Conservation (phyloP, 2,113 vertebrate genomes). For the Nannobrachium achirus region DNA sequence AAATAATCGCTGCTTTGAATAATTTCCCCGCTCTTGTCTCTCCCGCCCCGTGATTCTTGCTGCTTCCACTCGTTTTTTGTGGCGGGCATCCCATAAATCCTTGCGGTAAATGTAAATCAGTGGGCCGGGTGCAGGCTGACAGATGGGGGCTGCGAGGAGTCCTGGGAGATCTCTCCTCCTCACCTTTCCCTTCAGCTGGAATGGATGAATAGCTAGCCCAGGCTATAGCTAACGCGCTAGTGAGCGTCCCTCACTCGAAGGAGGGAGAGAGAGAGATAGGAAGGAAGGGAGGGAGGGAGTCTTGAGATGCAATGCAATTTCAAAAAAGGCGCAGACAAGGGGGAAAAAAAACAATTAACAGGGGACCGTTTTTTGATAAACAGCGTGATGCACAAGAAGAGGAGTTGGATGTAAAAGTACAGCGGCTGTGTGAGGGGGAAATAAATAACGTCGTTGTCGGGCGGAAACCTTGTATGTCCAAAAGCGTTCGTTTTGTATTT, state of each 20-base stretch:
- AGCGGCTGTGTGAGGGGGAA: too few relatives aligned
- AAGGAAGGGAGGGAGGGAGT: too few relatives aligned
- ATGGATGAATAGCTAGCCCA: conserved; percentile 74
- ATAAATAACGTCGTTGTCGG: too few relatives aligned
- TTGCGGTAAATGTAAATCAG: conserved; percentile 81
- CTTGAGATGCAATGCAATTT: conserved; percentile 15
- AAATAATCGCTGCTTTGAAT: conserved; percentile 94
- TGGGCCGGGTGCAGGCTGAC: conserved; percentile 74
- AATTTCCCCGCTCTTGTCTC: conserved; percentile 84
- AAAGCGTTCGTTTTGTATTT: too few relatives aligned
- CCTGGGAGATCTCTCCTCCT: conserved; percentile 81
- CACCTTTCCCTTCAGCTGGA: conserved; percentile 78
- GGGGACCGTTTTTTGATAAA: conserved; percentile 39
- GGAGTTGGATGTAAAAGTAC: conserved; percentile 24
- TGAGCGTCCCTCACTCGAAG: conserved; percentile 50
- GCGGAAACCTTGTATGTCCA: too few relatives aligned
- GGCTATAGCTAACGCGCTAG: conserved; percentile 71
- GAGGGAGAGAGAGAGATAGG: conserved; percentile 43
- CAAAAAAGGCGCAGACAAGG: too few relatives aligned
- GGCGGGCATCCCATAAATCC: conserved; percentile 91
- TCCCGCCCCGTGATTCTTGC: conserved; percentile 86
- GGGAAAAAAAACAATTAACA: conserved; percentile 25
- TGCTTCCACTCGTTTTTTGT: conserved; percentile 93
- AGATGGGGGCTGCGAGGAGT: conserved; percentile 78
- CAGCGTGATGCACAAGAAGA: conserved; percentile 51